These are phyloP conservation scores for Aphis craccivora DNA, from an alignment of 1,140 invertebrate genomes.

Conservation along the genomic window DNA sequence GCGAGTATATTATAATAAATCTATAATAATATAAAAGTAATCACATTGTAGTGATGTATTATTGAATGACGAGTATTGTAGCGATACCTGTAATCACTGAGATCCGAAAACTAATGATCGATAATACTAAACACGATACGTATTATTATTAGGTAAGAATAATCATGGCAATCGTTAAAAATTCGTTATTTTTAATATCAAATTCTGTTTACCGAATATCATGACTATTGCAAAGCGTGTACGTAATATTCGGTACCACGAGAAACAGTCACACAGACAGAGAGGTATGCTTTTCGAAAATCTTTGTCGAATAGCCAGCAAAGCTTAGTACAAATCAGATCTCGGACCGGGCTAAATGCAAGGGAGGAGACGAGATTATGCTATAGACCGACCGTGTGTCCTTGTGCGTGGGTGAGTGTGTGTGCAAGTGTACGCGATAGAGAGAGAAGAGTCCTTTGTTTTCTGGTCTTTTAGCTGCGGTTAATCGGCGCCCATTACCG, in stretches of 20 bases:
- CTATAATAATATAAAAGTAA: background rate
- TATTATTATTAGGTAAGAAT: too few species aligned
- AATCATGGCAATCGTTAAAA: too few species aligned
- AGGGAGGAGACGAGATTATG: background rate
- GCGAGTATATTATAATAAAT: background rate
- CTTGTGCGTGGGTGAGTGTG: background rate
- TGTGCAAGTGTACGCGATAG: background rate
- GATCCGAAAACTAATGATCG: background rate
- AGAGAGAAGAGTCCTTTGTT: slow-evolving; percentile 9
- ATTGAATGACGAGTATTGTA: background rate
- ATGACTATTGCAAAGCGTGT: too few species aligned
- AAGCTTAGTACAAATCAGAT: background rate
- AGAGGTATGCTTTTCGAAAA: background rate
- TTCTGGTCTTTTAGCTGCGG: slow-evolving; percentile 53
- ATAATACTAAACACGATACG: background rate
- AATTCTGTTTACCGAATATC: too few species aligned
- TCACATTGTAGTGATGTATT: background rate
- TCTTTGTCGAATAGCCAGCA: background rate
- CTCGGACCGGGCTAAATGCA: background rate
- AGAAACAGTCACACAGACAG: background rate
- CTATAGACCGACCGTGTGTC: background rate
- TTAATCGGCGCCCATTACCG: slow-evolving; percentile 54
- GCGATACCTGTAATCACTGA: background rate
- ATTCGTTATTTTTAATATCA: too few species aligned
- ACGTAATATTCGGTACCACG: background rate